A percentile compares a stretch with the other conserved stretches of the same genome.
phyloP scores from a whole-genome alignment of 2,797 vertebrate species.

The Leucoraja ocellata region DNA sequence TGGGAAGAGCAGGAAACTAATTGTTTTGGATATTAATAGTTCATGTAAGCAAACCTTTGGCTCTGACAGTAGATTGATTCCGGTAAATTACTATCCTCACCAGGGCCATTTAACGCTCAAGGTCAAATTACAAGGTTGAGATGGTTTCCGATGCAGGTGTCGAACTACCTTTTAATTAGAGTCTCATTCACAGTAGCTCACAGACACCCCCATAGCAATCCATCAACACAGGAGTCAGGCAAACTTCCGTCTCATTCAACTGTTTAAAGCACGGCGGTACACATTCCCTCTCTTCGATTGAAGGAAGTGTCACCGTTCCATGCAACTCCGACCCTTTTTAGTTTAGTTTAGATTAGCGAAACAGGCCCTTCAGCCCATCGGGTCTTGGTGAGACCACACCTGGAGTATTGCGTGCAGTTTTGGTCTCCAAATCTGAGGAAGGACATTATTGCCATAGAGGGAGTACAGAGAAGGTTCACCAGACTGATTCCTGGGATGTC shows the following conservation, averaged over 20 bases:
- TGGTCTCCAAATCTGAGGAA: too few species aligned
- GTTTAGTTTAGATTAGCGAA: too few species aligned
- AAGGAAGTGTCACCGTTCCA: neutral
- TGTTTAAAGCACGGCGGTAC: too few species aligned
- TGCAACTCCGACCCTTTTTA: neutral
- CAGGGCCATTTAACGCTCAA: neutral
- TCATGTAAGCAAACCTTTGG: neutral
- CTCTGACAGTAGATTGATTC: constrained; percentile 4
- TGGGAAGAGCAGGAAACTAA: neutral
- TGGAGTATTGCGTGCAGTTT: too few species aligned
- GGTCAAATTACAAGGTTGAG: constrained; percentile 35
- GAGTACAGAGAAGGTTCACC: too few species aligned
- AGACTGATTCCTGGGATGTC: too few species aligned
- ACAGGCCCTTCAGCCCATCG: too few species aligned
- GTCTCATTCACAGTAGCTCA: neutral
- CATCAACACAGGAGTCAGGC: neutral
- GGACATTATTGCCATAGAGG: too few species aligned
- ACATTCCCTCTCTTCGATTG: neutral
- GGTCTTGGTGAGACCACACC: too few species aligned
- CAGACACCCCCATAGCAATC: neutral
- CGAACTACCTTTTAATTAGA: constrained; percentile 27
- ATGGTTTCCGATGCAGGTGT: constrained; percentile 4
- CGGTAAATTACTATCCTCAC: constrained; percentile 19
- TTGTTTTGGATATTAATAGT: constrained; percentile 36
- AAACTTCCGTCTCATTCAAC: neutral